Evolutionary conservation across 2,113 vertebrate species (phyloP).

Genomic region (Neodon shergylaensis): DNA sequence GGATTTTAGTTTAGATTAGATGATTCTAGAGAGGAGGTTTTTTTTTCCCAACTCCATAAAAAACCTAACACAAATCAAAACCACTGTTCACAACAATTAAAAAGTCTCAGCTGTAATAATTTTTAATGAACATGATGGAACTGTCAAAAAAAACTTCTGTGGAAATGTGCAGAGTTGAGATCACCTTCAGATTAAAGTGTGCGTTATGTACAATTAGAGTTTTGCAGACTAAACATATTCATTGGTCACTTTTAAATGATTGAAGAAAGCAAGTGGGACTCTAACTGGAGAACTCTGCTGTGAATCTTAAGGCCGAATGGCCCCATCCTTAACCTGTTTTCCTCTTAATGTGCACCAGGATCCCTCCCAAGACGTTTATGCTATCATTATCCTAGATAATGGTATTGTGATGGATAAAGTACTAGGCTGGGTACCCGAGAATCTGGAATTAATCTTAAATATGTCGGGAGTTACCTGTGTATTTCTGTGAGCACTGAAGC

Average conservation of each 20-base stretch:
- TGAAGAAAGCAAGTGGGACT: background rate
- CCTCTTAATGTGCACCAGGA: background rate
- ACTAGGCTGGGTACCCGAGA: background rate
- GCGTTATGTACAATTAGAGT: background rate
- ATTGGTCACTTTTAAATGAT: background rate
- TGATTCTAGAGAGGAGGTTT: background rate
- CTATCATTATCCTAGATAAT: background rate
- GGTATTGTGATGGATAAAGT: background rate
- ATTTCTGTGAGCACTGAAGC: background rate
- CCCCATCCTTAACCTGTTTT: background rate
- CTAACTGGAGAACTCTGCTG: background rate
- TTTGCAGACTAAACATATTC: background rate
- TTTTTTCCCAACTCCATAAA: background rate
- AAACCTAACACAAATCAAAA: background rate
- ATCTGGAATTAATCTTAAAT: background rate
- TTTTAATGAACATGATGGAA: constrained; percentile 23
- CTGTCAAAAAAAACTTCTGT: background rate
- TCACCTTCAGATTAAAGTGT: background rate
- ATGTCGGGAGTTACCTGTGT: background rate
- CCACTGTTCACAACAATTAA: background rate
- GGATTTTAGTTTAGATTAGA: background rate
- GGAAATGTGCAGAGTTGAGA: constrained; percentile 7
- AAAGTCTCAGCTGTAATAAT: background rate
- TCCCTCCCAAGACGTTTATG: background rate
- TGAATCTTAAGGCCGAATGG: background rate